A percentile compares a stretch with the other conserved stretches of the same genome.
Evolutionary conservation across 2,797 vertebrate genomes (phyloP).

Genomic region (Sebastes oblongus): DNA sequence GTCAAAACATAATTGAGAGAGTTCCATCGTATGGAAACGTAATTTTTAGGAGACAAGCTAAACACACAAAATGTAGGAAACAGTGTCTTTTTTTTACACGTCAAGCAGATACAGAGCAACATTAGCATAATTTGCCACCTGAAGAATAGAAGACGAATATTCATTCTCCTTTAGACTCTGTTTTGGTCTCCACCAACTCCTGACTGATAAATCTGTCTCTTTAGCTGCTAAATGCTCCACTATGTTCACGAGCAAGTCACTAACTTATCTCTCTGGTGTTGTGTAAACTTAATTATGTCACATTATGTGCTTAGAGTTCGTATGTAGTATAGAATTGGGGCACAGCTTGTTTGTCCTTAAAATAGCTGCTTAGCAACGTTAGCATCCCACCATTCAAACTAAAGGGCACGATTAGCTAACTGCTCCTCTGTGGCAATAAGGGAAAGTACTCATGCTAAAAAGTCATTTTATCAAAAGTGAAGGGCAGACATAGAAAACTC

Average conservation of each 20-base stretch:
- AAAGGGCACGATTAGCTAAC: background rate
- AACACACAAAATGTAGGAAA: background rate
- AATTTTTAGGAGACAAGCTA: background rate
- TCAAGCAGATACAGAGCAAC: background rate
- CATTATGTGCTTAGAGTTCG: background rate
- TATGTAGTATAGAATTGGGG: background rate
- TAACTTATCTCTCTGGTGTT: background rate
- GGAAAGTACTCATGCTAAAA: background rate
- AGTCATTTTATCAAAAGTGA: slow-evolving; percentile 14
- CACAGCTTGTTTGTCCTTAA: background rate
- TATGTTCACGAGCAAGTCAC: background rate
- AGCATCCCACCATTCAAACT: background rate
- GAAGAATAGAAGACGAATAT: background rate
- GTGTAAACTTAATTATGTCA: background rate
- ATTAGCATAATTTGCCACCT: background rate
- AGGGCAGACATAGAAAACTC: slow-evolving; percentile 12
- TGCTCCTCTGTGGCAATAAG: background rate
- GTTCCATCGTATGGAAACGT: background rate
- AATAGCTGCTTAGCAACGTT: background rate
- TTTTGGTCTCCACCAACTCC: background rate
- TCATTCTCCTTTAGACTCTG: background rate
- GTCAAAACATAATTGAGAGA: background rate
- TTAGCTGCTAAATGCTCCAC: background rate
- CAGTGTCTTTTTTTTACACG: background rate
- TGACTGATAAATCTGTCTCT: background rate